Evolutionary conservation across 2,113 vertebrate genomes (phyloP).

Genomic region (Lophura nycthemera): DNA sequence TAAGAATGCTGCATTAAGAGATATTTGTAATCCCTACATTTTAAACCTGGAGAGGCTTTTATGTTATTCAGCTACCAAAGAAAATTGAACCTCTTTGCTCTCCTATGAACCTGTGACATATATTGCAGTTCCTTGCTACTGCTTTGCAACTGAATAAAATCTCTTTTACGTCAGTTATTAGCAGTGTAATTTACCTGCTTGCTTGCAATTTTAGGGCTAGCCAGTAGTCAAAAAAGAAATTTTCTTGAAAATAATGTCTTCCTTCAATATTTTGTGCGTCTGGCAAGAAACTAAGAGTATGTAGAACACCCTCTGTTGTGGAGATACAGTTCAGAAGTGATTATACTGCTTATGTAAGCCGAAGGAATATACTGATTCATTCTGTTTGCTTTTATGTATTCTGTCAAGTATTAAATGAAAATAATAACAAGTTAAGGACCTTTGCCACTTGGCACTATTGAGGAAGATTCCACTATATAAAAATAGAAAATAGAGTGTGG

Average conservation of each 20-base stretch:
- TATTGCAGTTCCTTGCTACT: not conserved
- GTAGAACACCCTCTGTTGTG: not conserved
- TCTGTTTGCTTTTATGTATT: not conserved
- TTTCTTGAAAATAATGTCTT: not conserved
- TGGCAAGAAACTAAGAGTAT: slow-evolving; percentile 6
- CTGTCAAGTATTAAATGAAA: slow-evolving; percentile 23
- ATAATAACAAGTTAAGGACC: slow-evolving; percentile 24
- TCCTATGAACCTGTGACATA: not conserved
- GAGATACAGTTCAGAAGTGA: not conserved
- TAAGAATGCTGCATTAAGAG: not conserved
- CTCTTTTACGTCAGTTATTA: not conserved
- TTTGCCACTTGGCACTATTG: not conserved
- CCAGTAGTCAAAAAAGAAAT: not conserved
- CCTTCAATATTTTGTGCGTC: slow-evolving; percentile 6
- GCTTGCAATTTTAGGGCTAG: not conserved
- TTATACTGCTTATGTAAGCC: not conserved
- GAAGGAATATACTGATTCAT: not conserved
- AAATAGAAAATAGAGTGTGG: not conserved
- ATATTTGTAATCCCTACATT: not conserved
- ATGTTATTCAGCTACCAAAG: not conserved
- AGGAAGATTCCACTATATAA: not conserved
- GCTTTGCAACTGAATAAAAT: not conserved
- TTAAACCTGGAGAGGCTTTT: not conserved
- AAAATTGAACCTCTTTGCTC: not conserved
- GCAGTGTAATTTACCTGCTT: not conserved